Evolutionary conservation across 2,888 invertebrate species (phyloP).

Genomic region (Terebella lapidaria): DNA sequence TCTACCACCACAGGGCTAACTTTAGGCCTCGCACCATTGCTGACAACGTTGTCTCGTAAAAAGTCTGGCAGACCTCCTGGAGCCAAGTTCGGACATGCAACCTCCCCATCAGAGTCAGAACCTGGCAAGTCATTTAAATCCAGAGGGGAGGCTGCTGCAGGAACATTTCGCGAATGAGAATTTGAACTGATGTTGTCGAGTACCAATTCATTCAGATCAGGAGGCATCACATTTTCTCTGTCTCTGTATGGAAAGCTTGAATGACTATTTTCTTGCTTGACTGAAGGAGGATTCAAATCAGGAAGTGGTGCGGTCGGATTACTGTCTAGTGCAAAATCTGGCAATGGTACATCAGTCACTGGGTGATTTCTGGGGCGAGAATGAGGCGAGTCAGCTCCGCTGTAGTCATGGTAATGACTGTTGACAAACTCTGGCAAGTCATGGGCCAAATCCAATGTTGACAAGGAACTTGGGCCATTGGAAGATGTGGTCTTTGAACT

Average conservation of each 20-base stretch:
- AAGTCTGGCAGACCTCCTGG: slow-evolving; percentile 31
- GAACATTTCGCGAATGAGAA: neutral
- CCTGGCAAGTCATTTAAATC: neutral
- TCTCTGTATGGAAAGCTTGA: neutral
- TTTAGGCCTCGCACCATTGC: neutral
- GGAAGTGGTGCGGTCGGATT: neutral
- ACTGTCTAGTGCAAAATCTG: slow-evolving; percentile 36
- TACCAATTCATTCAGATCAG: neutral
- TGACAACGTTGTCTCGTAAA: slow-evolving; percentile 33
- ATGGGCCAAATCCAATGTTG: slow-evolving; percentile 34
- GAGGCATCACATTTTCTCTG: neutral
- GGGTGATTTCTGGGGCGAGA: neutral
- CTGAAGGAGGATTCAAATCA: neutral
- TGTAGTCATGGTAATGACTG: slow-evolving; percentile 29
- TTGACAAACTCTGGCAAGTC: slow-evolving; percentile 51
- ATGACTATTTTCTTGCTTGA: neutral
- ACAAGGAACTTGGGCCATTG: slow-evolving; percentile 4
- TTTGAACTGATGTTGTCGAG: neutral
- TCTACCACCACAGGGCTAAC: too few relatives aligned
- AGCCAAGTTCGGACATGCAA: neutral
- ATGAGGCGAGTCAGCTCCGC: neutral
- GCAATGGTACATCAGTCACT: slow-evolving; percentile 23
- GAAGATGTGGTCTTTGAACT: neutral
- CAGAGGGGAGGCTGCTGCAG: neutral
- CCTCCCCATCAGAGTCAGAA: neutral